These are phyloP conservation scores for Pan troglodytes DNA, from an alignment of 2,113 vertebrate genomes.

Conservation along the genomic window DNA sequence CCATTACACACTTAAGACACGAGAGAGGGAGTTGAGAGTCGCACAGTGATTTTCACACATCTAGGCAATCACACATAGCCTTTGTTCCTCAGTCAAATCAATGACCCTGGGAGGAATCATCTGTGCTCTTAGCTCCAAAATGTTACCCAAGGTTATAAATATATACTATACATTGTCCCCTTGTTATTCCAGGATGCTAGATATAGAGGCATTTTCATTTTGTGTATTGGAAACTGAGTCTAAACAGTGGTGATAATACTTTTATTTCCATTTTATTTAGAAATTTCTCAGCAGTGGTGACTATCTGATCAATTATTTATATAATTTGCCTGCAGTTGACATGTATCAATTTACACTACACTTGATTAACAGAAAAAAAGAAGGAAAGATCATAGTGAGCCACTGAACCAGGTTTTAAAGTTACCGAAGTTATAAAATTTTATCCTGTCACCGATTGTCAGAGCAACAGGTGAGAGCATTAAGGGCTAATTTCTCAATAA, in stretches of 20 bases:
- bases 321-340: background rate
- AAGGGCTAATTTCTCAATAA: background rate
- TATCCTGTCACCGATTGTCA: background rate
- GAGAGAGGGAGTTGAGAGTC: background rate
- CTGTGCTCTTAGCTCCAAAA: background rate
- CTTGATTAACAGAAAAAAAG: background rate
- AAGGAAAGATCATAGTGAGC: background rate
- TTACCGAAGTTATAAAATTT: background rate
- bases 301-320: conserved; percentile 8
- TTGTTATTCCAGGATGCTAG: background rate
- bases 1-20: background rate
- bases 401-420: background rate
- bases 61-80: accelerated
- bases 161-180: background rate
- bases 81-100: background rate
- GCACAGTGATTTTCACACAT: background rate
- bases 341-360: background rate
- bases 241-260: background rate
- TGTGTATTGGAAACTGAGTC: background rate
- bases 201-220: background rate
- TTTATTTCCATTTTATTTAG: conserved; percentile 13
- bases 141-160: background rate
- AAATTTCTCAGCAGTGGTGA: background rate
- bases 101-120: background rate
- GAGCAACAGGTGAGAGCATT: background rate